phyloP scores from a whole-genome alignment of 2,113 vertebrate genomes.

The Halichoerus grypus region DNA sequence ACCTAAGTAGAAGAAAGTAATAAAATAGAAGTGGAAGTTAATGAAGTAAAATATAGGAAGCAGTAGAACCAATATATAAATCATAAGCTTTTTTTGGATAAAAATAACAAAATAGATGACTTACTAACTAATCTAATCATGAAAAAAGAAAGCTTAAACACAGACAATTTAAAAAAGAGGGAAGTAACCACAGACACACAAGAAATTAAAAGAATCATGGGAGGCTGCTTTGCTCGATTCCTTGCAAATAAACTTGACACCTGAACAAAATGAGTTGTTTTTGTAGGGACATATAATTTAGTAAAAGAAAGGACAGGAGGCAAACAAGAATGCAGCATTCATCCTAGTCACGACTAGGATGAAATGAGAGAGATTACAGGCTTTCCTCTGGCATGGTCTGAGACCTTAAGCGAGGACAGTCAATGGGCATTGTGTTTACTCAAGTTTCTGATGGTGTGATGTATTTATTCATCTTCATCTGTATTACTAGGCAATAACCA shows the following conservation, averaged over 20 bases:
- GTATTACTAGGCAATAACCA: not conserved
- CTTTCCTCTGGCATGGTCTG: not conserved
- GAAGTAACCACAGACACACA: not conserved
- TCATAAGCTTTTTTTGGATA: not conserved
- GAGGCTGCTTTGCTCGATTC: not conserved
- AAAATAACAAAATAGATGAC: slow-evolving; percentile 52
- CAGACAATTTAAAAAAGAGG: not conserved
- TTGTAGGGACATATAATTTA: not conserved
- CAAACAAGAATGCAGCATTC: not conserved
- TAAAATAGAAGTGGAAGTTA: slow-evolving; percentile 47
- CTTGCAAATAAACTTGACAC: slow-evolving; percentile 23
- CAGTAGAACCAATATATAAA: not conserved
- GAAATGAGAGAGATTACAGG: not conserved
- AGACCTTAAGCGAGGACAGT: not conserved
- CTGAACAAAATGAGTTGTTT: not conserved
- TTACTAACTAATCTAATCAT: not conserved
- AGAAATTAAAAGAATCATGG: not conserved
- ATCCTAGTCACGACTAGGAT: not conserved
- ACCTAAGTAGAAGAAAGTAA: not conserved
- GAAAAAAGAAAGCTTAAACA: slow-evolving; percentile 37
- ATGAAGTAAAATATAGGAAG: slow-evolving; percentile 34
- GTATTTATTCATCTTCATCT: slow-evolving; percentile 24
- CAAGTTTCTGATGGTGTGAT: not conserved
- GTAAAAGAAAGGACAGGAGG: not conserved
- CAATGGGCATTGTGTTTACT: not conserved